Evolutionary conservation across 2,113 vertebrate species (phyloP).

Genomic region (Nasalis larvatus): DNA sequence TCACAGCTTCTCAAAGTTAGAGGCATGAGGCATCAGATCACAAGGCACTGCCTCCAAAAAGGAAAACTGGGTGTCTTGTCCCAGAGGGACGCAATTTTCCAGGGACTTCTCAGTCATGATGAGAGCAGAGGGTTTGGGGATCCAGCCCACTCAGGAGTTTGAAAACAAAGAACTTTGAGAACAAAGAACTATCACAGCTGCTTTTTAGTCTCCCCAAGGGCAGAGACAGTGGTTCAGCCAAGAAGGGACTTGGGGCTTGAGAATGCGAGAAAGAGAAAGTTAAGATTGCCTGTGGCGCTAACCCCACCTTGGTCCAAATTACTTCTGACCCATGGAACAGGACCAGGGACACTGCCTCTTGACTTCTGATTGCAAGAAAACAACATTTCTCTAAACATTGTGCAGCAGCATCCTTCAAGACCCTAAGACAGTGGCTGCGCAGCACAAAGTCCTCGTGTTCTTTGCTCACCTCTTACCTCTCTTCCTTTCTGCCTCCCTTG

Average conservation of each 20-base stretch:
- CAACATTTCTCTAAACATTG: not conserved
- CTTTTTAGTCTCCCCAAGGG: not conserved
- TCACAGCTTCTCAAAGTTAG: not conserved
- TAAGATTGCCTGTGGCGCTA: not conserved
- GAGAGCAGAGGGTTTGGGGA: not conserved
- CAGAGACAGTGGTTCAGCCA: not conserved
- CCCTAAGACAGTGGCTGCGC: too few species aligned
- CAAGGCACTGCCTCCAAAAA: not conserved
- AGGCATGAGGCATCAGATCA: not conserved
- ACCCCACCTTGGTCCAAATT: not conserved
- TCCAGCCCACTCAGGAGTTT: not conserved
- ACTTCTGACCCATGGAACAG: not conserved
- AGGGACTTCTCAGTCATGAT: not conserved
- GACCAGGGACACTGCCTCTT: not conserved
- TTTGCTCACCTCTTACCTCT: not conserved
- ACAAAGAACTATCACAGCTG: not conserved
- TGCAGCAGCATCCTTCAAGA: not conserved
- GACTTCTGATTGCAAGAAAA: not conserved
- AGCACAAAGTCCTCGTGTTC: not conserved
- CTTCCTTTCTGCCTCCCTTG: not conserved
- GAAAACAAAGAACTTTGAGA: not conserved
- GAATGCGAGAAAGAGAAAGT: not conserved
- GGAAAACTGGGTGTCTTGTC: not conserved
- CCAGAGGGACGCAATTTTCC: not conserved
- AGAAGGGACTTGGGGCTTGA: not conserved